Evolutionary conservation across 2,797 vertebrate species (phyloP), one percentile per base, ranked within the genome.

Genomic region (Catostomus latipinnis): DNA sequence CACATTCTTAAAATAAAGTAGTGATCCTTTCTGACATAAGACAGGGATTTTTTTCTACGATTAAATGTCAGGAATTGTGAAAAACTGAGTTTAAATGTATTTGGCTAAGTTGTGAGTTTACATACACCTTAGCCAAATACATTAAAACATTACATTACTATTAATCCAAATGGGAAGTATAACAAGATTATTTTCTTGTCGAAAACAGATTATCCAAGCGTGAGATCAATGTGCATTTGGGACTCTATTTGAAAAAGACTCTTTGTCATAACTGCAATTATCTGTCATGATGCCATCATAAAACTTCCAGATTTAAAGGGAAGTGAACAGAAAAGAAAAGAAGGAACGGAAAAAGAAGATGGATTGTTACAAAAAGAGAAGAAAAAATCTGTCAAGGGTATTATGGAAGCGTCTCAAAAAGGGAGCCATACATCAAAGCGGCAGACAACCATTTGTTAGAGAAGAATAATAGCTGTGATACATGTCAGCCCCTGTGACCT

Each of bases 401-500:
- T 93, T 93, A 92, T 90, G 87, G 91, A 92, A 92, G 91, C 88
- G 87, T 91, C 90, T 91, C 88, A 90, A 89, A 90, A 88, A 90
- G 88, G 91, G 90, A 90, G 88, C 90, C 90, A 93, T 94, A 93
- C 91, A 93, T 95, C 93, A 95, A 92, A 92, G 91, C 85, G 81
- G 86, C 89, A 88, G 91, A 92, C 78, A 89, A 88, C 89, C 92
- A 93, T 95, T 94, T 93, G 94, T 94, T 94, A 91, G 91, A 86
- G 84, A 89, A 90, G 92, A 94, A 94, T 93, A 93, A 93, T 92
- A 91, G 91, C 91, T 91, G 90, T 93, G 94, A 93, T 92, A 90
- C 91, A 91, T 92, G 91, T 89, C 90, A 88, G 90, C 92, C 92
- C 91, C 86, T 80, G 86, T 93, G 93, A 94, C 93, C 93, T 81